A percentile compares a stretch with the other conserved stretches of the same genome.
These are phyloP conservation scores for Xiphorhynchus elegans DNA, from an alignment of 2,113 vertebrate genomes.

Conservation along the genomic window DNA sequence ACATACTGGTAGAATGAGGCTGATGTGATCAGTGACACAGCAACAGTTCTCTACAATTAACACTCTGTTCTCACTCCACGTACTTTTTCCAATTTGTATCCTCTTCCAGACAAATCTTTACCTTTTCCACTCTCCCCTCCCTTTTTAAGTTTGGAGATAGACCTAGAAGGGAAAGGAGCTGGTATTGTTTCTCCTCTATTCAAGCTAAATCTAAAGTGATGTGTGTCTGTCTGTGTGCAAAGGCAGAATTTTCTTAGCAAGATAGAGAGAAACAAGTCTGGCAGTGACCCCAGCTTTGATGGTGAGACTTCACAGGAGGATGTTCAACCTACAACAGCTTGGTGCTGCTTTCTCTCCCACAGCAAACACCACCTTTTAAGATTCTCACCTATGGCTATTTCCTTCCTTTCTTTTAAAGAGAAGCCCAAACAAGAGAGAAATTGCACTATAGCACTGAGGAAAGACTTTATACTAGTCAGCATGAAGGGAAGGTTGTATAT, in stretches of 20 bases:
- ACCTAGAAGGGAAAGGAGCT: not conserved
- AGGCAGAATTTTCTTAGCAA: constrained; percentile 22
- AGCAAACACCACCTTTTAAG: constrained; percentile 40
- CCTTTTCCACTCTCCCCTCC: not conserved
- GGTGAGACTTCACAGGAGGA: not conserved
- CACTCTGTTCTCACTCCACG: not conserved
- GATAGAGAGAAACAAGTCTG: not conserved
- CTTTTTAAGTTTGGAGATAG: not conserved
- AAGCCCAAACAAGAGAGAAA: not conserved
- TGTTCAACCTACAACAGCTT: not conserved
- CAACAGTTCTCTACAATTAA: not conserved
- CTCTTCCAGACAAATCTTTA: not conserved
- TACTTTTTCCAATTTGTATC: not conserved
- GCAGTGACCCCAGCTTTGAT: not conserved
- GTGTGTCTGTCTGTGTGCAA: not conserved
- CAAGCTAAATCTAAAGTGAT: constrained; percentile 12
- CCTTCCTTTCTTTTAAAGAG: constrained; percentile 15
- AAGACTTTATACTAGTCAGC: not conserved
- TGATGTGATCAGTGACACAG: not conserved
- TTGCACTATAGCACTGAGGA: not conserved
- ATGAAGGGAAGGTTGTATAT: not conserved
- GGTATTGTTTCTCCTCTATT: not conserved
- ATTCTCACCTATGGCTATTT: constrained; percentile 34
- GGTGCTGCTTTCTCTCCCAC: constrained; percentile 16
- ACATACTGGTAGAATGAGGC: not conserved